Evolutionary conservation across 2,113 vertebrate genomes (phyloP).

Genomic region (Tragulus kanchil): DNA sequence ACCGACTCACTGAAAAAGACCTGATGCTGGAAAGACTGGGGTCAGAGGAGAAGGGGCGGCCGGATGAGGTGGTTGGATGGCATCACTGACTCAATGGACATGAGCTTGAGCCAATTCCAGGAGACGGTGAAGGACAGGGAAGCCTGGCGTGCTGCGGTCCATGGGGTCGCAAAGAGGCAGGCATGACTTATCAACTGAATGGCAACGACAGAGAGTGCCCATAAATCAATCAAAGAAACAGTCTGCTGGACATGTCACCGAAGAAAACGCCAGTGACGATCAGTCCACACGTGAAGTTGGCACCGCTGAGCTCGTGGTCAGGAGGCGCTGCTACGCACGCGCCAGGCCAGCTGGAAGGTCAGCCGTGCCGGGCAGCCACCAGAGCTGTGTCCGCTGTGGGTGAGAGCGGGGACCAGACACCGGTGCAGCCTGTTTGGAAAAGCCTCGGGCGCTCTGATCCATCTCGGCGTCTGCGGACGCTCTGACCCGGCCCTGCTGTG

Average conservation of each 20-base stretch:
- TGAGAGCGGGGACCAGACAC: neutral
- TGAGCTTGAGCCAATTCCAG: neutral
- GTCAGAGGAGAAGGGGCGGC: neutral
- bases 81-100: neutral
- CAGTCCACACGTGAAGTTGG: fast-evolving
- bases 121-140: neutral
- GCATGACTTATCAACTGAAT: neutral
- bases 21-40: neutral
- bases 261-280: neutral
- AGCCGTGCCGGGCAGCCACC: fast-evolving
- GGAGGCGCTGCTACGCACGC: fast-evolving
- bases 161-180: neutral
- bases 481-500: neutral
- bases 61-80: neutral
- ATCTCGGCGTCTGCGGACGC: fast-evolving
- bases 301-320: fast-evolving
- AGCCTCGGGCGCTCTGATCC: neutral
- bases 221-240: neutral
- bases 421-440: neutral
- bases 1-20: neutral
- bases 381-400: fast-evolving
- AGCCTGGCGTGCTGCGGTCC: neutral
- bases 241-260: neutral
- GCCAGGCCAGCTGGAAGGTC: fast-evolving
- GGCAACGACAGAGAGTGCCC: fast-evolving